Conservation (phyloP, 92 coral and sea anemone species). For the Anthopleura xanthogrammica region DNA sequence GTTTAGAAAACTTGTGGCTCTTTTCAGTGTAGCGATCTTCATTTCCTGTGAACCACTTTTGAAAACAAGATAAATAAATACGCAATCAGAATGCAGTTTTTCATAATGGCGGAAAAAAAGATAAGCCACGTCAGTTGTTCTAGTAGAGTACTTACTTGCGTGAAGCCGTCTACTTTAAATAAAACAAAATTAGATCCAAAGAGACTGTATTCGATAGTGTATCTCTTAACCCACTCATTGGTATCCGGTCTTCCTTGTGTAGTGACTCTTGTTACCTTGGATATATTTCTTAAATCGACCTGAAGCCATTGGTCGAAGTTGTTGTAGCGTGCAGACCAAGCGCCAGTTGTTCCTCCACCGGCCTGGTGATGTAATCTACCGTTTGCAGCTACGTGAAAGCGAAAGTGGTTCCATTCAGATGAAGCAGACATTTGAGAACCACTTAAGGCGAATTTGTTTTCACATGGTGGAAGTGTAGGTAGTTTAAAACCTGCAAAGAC, state of each 20-base stretch:
- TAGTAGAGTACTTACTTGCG: not conserved
- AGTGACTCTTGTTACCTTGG: constrained; percentile 6
- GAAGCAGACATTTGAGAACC: constrained; percentile 25
- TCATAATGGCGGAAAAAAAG: too few species aligned
- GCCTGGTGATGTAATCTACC: not conserved
- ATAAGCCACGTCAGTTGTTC: too few species aligned
- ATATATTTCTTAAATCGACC: not conserved
- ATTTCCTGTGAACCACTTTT: too few species aligned
- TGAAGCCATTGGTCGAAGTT: constrained; percentile 13
- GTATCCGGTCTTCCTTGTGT: constrained; percentile 3
- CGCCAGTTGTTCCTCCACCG: constrained; percentile 5
- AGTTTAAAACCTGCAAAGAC: constrained; percentile 4
- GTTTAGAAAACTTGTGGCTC: not conserved
- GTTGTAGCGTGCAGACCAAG: constrained; percentile 15
- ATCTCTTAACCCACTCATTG: constrained; percentile 15
- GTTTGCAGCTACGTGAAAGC: constrained; percentile 6
- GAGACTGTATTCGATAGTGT: constrained; percentile 17
- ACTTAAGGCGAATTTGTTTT: not conserved
- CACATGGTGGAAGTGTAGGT: constrained; percentile 4
- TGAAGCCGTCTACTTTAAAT: not conserved
- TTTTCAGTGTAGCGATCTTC: not conserved
- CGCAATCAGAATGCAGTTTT: too few species aligned
- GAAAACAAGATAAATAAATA: too few species aligned
- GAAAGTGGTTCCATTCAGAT: not conserved
- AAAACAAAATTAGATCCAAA: not conserved